Evolutionary conservation across 2,113 vertebrate genomes (phyloP).

Genomic region (Setophaga coronata): DNA sequence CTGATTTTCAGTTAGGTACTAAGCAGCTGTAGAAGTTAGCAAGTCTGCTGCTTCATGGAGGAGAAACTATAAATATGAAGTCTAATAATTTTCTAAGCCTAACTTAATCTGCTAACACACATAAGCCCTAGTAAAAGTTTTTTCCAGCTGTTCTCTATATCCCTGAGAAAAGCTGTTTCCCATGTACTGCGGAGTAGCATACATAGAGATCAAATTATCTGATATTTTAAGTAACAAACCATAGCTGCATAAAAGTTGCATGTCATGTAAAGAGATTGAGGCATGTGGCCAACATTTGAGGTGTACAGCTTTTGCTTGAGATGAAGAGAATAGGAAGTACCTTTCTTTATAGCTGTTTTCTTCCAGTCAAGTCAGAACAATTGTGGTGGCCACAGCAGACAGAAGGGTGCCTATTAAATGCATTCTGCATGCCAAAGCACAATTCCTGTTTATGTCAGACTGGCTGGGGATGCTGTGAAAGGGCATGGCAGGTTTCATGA

Average conservation of each 20-base stretch:
- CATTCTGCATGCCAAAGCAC: background rate
- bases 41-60: background rate
- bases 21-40: background rate
- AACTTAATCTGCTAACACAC: background rate
- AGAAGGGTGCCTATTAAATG: background rate
- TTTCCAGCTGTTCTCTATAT: background rate
- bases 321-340: background rate
- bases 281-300: background rate
- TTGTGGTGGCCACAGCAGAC: background rate
- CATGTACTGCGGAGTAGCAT: background rate
- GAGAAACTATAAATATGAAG: background rate
- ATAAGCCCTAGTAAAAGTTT: background rate
- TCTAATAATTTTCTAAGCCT: background rate
- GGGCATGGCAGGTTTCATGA: background rate
- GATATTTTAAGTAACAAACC: background rate
- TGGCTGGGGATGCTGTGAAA: background rate
- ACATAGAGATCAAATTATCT: background rate
- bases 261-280: background rate
- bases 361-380: background rate
- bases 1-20: background rate
- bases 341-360: background rate
- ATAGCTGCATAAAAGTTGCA: background rate
- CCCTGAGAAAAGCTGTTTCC: background rate
- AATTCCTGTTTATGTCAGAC: background rate
- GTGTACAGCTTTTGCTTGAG: background rate